Conservation (phyloP, 2,797 vertebrate species). For the Apogon talboti region DNA sequence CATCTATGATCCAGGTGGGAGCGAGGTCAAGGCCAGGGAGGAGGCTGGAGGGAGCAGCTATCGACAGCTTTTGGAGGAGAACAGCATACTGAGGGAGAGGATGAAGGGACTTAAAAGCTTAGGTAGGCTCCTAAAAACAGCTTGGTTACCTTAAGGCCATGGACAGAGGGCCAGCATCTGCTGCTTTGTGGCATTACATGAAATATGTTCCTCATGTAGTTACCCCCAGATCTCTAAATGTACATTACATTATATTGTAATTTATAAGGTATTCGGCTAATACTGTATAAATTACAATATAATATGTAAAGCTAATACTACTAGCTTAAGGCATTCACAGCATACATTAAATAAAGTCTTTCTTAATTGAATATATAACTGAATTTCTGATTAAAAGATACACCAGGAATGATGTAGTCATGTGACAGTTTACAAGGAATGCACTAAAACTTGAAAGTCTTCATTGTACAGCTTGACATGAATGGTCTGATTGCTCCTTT, state of each 20-base stretch:
- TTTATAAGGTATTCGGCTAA: background rate
- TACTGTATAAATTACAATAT: no score
- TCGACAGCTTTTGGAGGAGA: slow-evolving; percentile 93
- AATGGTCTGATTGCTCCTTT: slow-evolving; percentile 9
- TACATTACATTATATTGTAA: background rate
- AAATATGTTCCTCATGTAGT: slow-evolving; percentile 11
- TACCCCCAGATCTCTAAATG: background rate
- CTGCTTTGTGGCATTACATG: slow-evolving; percentile 16
- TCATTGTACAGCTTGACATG: slow-evolving; percentile 24
- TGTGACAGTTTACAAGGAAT: slow-evolving; percentile 28
- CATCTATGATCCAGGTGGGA: slow-evolving; percentile 96
- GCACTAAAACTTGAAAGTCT: slow-evolving; percentile 56
- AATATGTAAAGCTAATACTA: no score
- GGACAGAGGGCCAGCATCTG: slow-evolving; percentile 8
- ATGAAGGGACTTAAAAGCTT: slow-evolving; percentile 97
- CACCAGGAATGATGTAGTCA: background rate
- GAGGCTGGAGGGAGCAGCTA: slow-evolving; percentile 83
- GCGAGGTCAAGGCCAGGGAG: slow-evolving; percentile 82
- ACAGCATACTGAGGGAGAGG: slow-evolving; percentile 90
- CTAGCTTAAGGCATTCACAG: background rate
- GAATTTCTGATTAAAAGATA: slow-evolving; percentile 7
- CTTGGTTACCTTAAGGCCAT: slow-evolving; percentile 19
- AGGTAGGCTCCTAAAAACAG: slow-evolving; percentile 81
- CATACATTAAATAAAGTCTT: background rate
- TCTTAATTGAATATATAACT: background rate